Conservation (phyloP, 1,140 invertebrate species). For the Neodiprion virginianus region DNA sequence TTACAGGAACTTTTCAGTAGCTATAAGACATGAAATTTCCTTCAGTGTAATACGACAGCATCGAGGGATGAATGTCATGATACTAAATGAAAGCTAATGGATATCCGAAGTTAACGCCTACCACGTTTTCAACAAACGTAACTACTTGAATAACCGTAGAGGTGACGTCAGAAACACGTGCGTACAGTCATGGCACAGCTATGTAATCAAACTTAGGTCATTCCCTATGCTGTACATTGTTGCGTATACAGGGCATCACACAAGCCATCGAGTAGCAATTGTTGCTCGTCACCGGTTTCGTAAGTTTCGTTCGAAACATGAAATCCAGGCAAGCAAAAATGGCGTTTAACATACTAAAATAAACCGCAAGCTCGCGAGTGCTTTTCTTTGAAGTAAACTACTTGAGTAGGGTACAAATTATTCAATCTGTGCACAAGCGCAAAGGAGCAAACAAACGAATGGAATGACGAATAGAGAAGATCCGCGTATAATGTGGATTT, state of each 20-base stretch:
- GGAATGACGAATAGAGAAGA: neutral
- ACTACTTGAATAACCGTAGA: neutral
- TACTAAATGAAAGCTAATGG: no score
- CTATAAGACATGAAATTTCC: no score
- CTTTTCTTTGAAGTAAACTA: neutral
- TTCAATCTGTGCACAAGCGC: no score
- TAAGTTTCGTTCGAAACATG: neutral
- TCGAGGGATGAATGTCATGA: no score
- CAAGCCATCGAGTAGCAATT: neutral
- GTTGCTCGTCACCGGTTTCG: neutral
- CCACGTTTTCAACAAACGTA: no score
- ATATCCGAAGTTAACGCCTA: no score
- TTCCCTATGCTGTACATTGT: neutral
- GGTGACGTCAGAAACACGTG: neutral
- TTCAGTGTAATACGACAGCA: no score
- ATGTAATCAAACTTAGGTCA: neutral
- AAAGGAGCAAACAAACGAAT: neutral
- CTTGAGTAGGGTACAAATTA: no score
- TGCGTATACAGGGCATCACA: neutral
- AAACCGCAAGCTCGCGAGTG: no score
- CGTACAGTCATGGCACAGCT: conserved; percentile 5
- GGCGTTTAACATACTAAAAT: neutral
- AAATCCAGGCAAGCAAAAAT: neutral
- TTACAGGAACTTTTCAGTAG: no score
- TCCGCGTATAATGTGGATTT: neutral